A percentile compares a stretch with the other conserved stretches of the same genome.
phyloP scores from a whole-genome alignment of 2,888 invertebrate species.

The Esperia sulphurella region DNA sequence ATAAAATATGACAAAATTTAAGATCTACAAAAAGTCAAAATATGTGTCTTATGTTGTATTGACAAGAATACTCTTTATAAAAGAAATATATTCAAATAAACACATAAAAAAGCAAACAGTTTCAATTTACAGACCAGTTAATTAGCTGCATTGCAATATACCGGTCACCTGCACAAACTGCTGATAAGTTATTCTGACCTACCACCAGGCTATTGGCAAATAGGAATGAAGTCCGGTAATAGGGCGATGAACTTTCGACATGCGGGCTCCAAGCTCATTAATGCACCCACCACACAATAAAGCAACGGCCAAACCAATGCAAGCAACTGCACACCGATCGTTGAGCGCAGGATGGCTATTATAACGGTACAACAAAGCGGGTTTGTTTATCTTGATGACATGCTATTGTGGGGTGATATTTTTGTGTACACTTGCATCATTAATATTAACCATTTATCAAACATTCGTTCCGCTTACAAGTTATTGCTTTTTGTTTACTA shows the following conservation, averaged over 20 bases:
- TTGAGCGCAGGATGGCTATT: constrained; percentile 19
- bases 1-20: too few relatives aligned
- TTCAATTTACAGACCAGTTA: too few relatives aligned
- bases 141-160: not conserved
- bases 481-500: too few relatives aligned
- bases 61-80: too few relatives aligned
- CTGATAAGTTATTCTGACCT: not conserved
- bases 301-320: constrained; percentile 20
- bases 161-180: not conserved
- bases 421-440: too few relatives aligned
- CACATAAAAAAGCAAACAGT: too few relatives aligned
- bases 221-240: constrained; percentile 10
- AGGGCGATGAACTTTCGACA: constrained; percentile 45
- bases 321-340: constrained; percentile 9
- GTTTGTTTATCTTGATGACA: constrained; percentile 18
- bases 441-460: too few relatives aligned
- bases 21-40: too few relatives aligned
- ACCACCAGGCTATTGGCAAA: not conserved
- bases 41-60: too few relatives aligned
- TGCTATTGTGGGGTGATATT: not conserved
- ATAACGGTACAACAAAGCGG: constrained; percentile 32
- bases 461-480: too few relatives aligned
- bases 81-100: too few relatives aligned
- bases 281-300: constrained; percentile 48
- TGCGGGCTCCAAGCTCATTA: constrained; percentile 47